A percentile compares a stretch with the other conserved stretches of the same genome.
Conservation (phyloP, 2,888 invertebrate species). For the Tridacna gigas region DNA sequence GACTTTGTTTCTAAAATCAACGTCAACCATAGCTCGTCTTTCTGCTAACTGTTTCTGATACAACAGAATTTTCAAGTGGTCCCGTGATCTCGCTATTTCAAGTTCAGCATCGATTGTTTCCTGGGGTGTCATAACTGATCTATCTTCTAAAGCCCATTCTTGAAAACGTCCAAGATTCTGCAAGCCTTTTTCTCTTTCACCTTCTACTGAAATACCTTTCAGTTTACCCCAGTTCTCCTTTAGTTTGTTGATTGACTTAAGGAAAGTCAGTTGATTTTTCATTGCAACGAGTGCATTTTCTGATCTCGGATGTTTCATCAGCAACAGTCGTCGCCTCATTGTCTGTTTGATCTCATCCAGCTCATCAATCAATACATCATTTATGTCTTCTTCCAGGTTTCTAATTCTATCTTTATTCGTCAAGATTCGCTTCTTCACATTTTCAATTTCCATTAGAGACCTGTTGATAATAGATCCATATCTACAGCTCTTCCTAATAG, state of each 20-base stretch:
- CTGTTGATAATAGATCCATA: conserved; percentile 87
- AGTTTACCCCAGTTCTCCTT: conserved; percentile 50
- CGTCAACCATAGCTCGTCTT: conserved; percentile 21
- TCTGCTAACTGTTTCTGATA: conserved; percentile 36
- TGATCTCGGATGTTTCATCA: conserved; percentile 35
- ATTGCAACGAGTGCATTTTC: conserved; percentile 56
- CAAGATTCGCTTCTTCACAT: conserved; percentile 74
- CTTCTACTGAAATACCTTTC: conserved; percentile 17
- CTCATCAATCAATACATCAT: conserved; percentile 74
- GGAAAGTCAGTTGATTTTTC: conserved; percentile 45
- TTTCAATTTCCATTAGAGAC: conserved; percentile 83
- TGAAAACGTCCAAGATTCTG: conserved; percentile 31
- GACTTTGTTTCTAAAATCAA: conserved; percentile 24
- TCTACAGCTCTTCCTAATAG: conserved; percentile 87
- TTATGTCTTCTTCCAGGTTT: conserved; percentile 33
- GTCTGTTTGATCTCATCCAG: conserved; percentile 6
- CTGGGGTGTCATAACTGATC: conserved; percentile 63
- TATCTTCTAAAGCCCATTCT: conserved; percentile 52
- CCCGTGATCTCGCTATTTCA: conserved; percentile 62
- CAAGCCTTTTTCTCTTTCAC: conserved; percentile 22
- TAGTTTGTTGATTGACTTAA: conserved; percentile 29
- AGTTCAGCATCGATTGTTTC: conserved; percentile 64
- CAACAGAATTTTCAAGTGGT: conserved; percentile 45
- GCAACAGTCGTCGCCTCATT: conserved; percentile 32
- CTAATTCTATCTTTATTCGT: conserved; percentile 50